Base-by-base conservation (phyloP, 2,888 invertebrate species). In the Argyresthia albistria region DNA sequence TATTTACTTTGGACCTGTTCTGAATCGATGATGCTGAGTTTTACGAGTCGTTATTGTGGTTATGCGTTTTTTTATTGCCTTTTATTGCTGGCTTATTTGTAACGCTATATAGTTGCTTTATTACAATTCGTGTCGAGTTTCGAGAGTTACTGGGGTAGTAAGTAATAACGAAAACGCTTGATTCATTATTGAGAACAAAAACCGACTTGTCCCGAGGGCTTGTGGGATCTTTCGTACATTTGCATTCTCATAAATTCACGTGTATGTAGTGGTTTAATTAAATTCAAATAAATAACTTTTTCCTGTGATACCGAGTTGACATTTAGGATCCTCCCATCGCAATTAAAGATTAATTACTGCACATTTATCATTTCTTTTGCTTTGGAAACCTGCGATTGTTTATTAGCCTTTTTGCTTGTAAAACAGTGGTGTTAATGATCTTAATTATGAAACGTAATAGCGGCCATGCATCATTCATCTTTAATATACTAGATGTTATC, bases 271-370 rank as follows among this genome's bases (percentile, higher is more conserved):
- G 25, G 25, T 25, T 25, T 25, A 2, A 16, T 46, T 25, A 46
- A 46, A 46, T 1, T 46, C 11, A 46, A 46, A 46, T 46, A 16
- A 46, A 46, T 46, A 46, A 46, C 46, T 6, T 47, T 35, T 35
- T n/a, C n/a, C 35, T n/a, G 2, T 15, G 35, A 12, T 3, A 35
- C 1, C 12, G 2, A 15, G 39, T 15, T 10, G 50, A 39, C 39
- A 49, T 37, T n/a, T 39, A 39, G 50, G 42, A 9, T 37, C 10
- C 50, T 39, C 39, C 50, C 39, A 50, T 39, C 35, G 25, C 25
- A 50, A 50, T 50, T 39, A 39, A 14, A 50, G 11, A 39, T 50
- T 50, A 50, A 50, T 50, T 50, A 39, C 39, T 10, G 4, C 37
- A 6, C 15, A 50, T 50, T 50, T n/a, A 50, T 50, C 42, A 50